Evolutionary conservation across 2,797 vertebrate genomes (phyloP).

Genomic region (Enteromius radiatus): DNA sequence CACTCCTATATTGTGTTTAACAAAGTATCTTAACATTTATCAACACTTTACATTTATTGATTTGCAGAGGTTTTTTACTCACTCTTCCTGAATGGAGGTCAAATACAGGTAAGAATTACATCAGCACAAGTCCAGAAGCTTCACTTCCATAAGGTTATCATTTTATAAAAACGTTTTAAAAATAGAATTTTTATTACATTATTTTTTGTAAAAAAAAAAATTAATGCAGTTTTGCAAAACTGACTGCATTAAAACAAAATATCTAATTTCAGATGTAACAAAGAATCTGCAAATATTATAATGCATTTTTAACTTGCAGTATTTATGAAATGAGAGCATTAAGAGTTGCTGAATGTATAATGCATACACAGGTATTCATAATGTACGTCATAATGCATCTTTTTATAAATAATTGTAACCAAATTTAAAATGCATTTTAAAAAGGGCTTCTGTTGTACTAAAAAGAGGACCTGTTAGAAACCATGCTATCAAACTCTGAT

Average conservation of each 20-base stretch:
- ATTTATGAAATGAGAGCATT: not conserved
- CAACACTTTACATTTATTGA: not conserved
- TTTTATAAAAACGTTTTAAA: not conserved
- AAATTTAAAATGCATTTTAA: not conserved
- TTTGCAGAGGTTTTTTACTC: constrained; percentile 59
- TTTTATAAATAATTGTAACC: not conserved
- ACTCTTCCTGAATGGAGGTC: constrained; percentile 71
- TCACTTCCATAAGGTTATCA: not conserved
- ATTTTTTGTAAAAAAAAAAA: too few relatives aligned
- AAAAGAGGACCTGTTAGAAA: constrained; percentile 18
- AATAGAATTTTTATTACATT: not conserved
- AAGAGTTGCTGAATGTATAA: not conserved
- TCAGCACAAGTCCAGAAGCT: not conserved
- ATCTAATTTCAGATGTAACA: not conserved
- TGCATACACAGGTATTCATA: not conserved
- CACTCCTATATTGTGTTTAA: not conserved
- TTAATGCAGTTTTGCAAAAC: too few relatives aligned
- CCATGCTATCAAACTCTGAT: not conserved
- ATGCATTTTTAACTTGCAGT: not conserved
- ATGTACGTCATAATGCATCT: not conserved
- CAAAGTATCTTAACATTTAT: not conserved
- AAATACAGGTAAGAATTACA: constrained; percentile 69
- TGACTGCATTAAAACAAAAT: not conserved
- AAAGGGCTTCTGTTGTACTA: not conserved
- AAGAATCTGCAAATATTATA: not conserved